Evolutionary conservation across 2,113 vertebrate genomes (phyloP).

Genomic region (Tragelaphus scriptus): DNA sequence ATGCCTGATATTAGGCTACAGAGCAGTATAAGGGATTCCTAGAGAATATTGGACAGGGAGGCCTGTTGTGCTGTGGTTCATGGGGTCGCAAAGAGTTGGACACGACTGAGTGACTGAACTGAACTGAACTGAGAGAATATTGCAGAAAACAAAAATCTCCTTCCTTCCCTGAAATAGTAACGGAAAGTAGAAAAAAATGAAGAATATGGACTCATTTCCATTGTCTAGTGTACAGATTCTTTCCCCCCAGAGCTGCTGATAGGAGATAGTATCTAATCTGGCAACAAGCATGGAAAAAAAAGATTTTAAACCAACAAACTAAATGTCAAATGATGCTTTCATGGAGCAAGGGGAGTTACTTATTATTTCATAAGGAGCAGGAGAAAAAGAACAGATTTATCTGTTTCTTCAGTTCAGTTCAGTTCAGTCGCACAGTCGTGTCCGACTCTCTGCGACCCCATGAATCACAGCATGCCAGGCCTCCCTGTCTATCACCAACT

Average conservation of each 20-base stretch:
- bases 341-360: neutral
- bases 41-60: neutral
- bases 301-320: neutral
- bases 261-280: neutral
- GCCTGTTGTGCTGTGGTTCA: neutral
- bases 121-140: neutral
- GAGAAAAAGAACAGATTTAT: constrained; percentile 65
- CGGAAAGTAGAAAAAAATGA: neutral
- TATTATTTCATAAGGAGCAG: neutral
- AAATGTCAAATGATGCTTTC: constrained; percentile 1
- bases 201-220: neutral
- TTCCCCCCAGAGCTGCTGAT: neutral
- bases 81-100: neutral
- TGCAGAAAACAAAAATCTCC: neutral
- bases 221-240: neutral
- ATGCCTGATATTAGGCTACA: too few species aligned
- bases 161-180: neutral
- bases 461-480: too few species aligned
- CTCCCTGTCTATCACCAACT: too few species aligned
- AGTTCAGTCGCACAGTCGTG: too few species aligned
- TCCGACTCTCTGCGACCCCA: too few species aligned
- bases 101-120: neutral
- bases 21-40: neutral
- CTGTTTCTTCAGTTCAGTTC: neutral
- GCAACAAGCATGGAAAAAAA: neutral